Percentiles rank a stretch among this genome's conserved stretches.
Conservation (phyloP, 2,797 vertebrate species). For the Jordanella pulchra region DNA sequence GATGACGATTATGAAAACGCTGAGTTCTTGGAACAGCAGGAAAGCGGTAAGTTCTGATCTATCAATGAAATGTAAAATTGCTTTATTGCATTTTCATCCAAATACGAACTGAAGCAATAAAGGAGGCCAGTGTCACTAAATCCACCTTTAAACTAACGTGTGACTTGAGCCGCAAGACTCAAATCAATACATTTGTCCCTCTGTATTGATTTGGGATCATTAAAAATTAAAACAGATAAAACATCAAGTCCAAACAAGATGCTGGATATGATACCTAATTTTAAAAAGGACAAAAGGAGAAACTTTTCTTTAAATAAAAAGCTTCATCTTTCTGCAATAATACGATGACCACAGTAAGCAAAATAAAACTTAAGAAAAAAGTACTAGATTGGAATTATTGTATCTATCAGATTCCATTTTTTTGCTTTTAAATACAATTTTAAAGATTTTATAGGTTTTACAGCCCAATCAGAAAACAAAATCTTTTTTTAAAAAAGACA, state of each 20-base stretch:
- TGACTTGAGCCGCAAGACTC: not conserved
- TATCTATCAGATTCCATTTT: no score
- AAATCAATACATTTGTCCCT: no score
- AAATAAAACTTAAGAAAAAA: not conserved
- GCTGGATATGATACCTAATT: not conserved
- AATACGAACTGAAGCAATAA: not conserved
- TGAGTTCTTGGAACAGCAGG: slow-evolving; percentile 17
- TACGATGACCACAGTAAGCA: not conserved
- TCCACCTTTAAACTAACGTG: no score
- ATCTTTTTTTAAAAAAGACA: no score
- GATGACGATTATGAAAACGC: slow-evolving; percentile 72
- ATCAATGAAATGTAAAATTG: not conserved
- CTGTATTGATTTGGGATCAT: not conserved
- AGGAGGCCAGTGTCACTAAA: no score
- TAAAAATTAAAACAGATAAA: not conserved
- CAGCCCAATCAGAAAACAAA: no score
- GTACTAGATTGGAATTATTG: not conserved
- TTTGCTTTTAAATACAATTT: no score
- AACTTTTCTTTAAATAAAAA: not conserved
- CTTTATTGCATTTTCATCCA: not conserved
- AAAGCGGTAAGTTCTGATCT: not conserved
- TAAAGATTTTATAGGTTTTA: no score
- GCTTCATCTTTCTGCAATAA: not conserved
- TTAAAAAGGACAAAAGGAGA: not conserved
- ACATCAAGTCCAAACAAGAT: not conserved